Percentiles rank a stretch among this genome's conserved stretches.
phyloP scores from a whole-genome alignment of 2,113 vertebrate genomes.

The Malurus alboscapulatus region DNA sequence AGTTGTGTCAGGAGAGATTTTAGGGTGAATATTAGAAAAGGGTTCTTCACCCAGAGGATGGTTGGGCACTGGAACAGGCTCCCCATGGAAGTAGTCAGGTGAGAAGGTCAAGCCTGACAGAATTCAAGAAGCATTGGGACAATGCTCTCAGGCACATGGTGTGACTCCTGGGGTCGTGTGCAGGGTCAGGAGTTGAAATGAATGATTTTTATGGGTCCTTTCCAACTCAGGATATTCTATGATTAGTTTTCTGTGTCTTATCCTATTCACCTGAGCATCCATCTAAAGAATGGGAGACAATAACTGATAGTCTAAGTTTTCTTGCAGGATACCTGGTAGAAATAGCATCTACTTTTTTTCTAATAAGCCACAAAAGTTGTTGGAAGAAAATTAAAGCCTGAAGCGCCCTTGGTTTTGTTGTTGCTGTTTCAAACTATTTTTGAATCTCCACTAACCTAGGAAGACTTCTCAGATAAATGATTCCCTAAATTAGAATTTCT shows the following conservation, averaged over 20 bases:
- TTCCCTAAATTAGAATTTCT: conserved; percentile 46
- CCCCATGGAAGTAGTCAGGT: not conserved
- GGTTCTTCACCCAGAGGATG: not conserved
- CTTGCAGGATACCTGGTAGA: not conserved
- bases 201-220: not conserved
- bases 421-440: conserved; percentile 31
- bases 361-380: not conserved
- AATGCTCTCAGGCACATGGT: not conserved
- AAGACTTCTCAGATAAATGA: conserved; percentile 31
- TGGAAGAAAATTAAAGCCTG: conserved; percentile 25
- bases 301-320: not conserved
- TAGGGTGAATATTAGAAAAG: not conserved
- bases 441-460: conserved; percentile 22
- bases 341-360: not conserved
- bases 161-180: not conserved
- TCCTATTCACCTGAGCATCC: not conserved
- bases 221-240: not conserved
- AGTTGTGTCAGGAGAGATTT: not conserved
- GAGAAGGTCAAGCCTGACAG: not conserved
- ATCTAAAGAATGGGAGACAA: not conserved
- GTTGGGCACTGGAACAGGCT: not conserved
- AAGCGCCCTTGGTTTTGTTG: not conserved
- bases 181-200: not conserved
- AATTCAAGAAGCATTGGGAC: not conserved
- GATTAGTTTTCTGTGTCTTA: not conserved